Base-by-base conservation (phyloP, 2,888 invertebrate species). In the Synergus itoensis region DNA sequence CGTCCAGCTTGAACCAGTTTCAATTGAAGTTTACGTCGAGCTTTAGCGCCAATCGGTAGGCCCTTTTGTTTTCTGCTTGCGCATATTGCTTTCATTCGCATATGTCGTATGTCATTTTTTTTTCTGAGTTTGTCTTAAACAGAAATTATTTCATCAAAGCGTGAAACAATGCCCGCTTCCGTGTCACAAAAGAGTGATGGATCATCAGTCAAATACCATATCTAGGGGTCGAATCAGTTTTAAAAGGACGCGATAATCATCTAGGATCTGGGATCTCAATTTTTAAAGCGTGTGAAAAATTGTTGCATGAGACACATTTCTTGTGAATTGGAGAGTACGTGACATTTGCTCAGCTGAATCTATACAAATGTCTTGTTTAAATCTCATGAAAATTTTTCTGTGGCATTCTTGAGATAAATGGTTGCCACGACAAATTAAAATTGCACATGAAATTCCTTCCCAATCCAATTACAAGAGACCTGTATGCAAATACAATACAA, bases 1-100 rank as follows among this genome's bases (percentile, higher is more conserved):
- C 73, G 78, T 82, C 84, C 87, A 87, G 91, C 85, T 90, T 78
- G 84, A 91, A 90, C 91, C 91, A 90, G 91, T 91, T 91, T 91
- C 87, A 90, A 91, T 91, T 90, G 84, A 83, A 78, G 69, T 77
- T 75, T 63, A 64, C 65, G 77, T 40, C 64, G 40, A 69, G 73
- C 80, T 75, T 81, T 53, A 77, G 69, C 73, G 40, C 64, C 60
- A 76, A 67, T 65, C 62, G 18, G 41, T 18, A 11, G 28, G 16
- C 64, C 45, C 75, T 63, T 78, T 48, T 78, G 64, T 73, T 82
- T 73, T 78, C 53, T 60, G 67, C 65, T 43, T 21, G 43, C 62
- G 57, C 45, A 45, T 28, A 73, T 73, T 53, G 48, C 28, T 73
- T 48, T 53, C 48, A 73, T 73, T 41, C 18, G n/a, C n/a, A n/a